Percentiles rank a stretch among this genome's conserved stretches.
Conservation (phyloP, 2,888 invertebrate species). For the Diaperis boleti region DNA sequence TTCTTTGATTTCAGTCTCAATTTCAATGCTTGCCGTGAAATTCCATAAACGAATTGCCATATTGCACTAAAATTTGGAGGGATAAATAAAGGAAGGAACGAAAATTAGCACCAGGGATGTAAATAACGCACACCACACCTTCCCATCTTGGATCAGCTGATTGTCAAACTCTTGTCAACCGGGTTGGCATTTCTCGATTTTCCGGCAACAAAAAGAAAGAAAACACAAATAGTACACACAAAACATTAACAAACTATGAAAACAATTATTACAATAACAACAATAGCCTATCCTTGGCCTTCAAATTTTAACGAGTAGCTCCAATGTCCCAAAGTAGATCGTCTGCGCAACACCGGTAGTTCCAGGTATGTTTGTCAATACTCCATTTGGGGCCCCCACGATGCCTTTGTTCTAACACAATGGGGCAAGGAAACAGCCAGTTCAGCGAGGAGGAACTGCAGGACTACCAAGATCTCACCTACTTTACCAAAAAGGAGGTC, state of each 20-base stretch:
- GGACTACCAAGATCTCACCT: slow-evolving; percentile 94
- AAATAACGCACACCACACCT: slow-evolving; percentile 41
- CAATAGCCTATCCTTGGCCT: too few species aligned
- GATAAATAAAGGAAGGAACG: slow-evolving; percentile 14
- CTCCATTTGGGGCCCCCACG: background rate
- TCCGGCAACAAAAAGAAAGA: background rate
- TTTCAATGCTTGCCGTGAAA: slow-evolving; percentile 53
- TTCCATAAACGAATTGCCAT: slow-evolving; percentile 56
- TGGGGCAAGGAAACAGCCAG: slow-evolving; percentile 87
- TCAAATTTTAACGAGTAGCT: background rate
- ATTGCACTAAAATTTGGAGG: slow-evolving; percentile 32
- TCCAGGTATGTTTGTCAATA: slow-evolving; percentile 1
- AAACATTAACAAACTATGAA: slow-evolving; percentile 4
- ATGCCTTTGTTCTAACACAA: slow-evolving; percentile 57
- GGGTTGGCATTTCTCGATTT: slow-evolving; percentile 7
- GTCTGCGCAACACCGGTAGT: background rate
- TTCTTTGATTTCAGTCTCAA: slow-evolving; percentile 58
- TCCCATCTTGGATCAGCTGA: slow-evolving; percentile 38
- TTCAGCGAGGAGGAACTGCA: slow-evolving; percentile 90
- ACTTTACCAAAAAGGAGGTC: slow-evolving; percentile 94
- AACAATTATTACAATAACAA: background rate
- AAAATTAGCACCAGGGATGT: slow-evolving; percentile 13
- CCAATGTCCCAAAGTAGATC: background rate
- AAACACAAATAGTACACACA: background rate
- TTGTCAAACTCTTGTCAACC: slow-evolving; percentile 41